Evolutionary conservation across 2,888 invertebrate genomes (phyloP), one percentile per base, ranked within the genome.

Genomic region (Craniophora ligustri): DNA sequence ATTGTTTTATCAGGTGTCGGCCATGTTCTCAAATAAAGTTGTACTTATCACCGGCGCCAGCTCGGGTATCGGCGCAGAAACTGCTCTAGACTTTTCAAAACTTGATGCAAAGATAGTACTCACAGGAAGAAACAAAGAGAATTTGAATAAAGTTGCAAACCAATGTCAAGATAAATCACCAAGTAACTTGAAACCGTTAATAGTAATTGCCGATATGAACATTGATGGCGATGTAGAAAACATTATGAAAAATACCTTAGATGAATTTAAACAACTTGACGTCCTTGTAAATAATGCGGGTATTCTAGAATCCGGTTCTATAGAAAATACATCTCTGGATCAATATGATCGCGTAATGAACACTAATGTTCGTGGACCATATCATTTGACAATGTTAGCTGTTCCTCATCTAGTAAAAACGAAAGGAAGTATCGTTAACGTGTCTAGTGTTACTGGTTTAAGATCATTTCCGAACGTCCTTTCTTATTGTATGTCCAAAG

Each of bases 401-500:
- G 95, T 96, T 0, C 98, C 98, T 1, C 95, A 98, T 87, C 92
- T 99, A 6, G 93, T 97, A 3, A 93, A 95, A 88, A 94, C 95
- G 0, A 96, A 97, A 86, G 98, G 98, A 14, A 97, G 95, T 72
- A 96, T 98, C 72, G 98, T 99, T 0, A 99, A 99, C 85, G 97
- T 99, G 0, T 99, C 98, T 2, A 98, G 98, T 84, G 97, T 99
- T 0, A 96, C 96, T 75, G 99, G 99, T 6, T 82, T 98, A 19
- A 94, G 98, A 82, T 95, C 98, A 59, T 99, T 98, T 79, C 96
- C 98, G 0, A 96, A 97, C 45, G 96, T 98, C n/a, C 87, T 98
- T 46, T 96, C 98, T 0, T 99, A 99, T 85, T 96, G 96, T 76
- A 96, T 99, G 94, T 98, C 98, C 5, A 99, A 99, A 93, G 94